Base-by-base conservation (phyloP, 2,113 vertebrate genomes). In the Prolemur simus region DNA sequence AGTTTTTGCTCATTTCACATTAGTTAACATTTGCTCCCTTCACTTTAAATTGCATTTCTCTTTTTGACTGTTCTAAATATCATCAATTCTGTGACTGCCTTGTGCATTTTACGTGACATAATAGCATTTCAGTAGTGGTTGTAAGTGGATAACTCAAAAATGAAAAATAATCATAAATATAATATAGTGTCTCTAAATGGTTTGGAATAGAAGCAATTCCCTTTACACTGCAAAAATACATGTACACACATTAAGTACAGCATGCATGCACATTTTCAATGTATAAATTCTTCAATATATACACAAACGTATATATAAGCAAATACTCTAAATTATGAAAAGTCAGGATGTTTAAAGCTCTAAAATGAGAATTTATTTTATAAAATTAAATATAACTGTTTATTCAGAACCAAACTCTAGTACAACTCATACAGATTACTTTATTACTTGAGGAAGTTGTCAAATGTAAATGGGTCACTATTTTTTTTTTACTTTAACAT, bases 381-480 rank as follows among this genome's bases (percentile, higher is more conserved):
- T 58, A 85, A 97, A 97, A 96, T 92, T 69, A 92, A 89, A 91
- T 58, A 90, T 77, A 39, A 84, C 52, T 87, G 27, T 93, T 89
- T 86, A 95, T 86, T 73, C 58, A 84, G 92, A 96, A 96, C 29
- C 20, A 82, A 98, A 97, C 42, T 71, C 76, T 58, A 78, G 56
- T 94, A 23, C 45, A 96, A 95, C 94, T 97, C 76, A 87, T 85
- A 97, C 56, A 98, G 91, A 96, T 96, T 97, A 63, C 96, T 54
- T 71, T 45, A 95, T 52, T 83, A 71, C 3, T 0, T 92, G 85
- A 98, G 97, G 83, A 96, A 98, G 82, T 6, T 98, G 94, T 97
- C 98, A 98, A 98, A 98, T 99, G 98, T 98, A 99, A 99, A 98
- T 98, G 95, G 98, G 98, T 99, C 98, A 98, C 96, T 98, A 97